A percentile compares a stretch with the other conserved stretches of the same genome.
Evolutionary conservation across 2,113 vertebrate species (phyloP).

Genomic region (Erinaceus europaeus): DNA sequence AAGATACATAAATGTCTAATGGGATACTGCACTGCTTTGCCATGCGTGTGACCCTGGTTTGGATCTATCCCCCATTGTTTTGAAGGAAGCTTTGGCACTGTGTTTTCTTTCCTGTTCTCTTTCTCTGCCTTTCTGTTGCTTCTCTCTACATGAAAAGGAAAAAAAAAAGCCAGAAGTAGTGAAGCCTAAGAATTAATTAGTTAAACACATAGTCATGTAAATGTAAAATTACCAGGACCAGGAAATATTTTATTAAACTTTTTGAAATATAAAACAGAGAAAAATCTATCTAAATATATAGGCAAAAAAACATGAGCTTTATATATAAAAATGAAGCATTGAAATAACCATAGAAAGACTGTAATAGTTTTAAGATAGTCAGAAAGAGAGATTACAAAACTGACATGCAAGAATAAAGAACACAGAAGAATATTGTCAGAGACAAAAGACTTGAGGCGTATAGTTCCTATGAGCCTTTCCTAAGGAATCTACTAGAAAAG

Average conservation of each 20-base stretch:
- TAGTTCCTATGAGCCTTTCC: neutral
- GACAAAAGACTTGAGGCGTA: neutral
- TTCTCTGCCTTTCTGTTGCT: too few relatives aligned
- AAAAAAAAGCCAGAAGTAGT: neutral
- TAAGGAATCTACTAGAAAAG: neutral
- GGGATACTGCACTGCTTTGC: too few relatives aligned
- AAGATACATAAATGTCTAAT: too few relatives aligned
- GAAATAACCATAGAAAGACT: too few relatives aligned
- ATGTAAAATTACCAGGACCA: neutral
- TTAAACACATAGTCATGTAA: neutral
- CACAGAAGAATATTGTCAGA: neutral
- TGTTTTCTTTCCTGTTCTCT: too few relatives aligned
- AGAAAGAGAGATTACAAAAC: slow-evolving; percentile 14
- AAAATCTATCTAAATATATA: neutral
- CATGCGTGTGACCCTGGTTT: too few relatives aligned
- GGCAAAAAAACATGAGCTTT: neutral
- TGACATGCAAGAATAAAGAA: neutral
- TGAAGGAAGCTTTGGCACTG: too few relatives aligned
- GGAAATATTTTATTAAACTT: neutral
- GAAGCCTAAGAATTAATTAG: neutral
- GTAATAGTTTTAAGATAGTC: neutral
- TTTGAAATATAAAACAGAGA: neutral
- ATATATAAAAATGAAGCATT: neutral
- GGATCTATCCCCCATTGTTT: too few relatives aligned
- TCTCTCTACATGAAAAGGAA: too few relatives aligned